Percentiles rank a stretch among this genome's conserved stretches.
Conservation (phyloP, 1,140 invertebrate genomes). For the Conus ventricosus region DNA sequence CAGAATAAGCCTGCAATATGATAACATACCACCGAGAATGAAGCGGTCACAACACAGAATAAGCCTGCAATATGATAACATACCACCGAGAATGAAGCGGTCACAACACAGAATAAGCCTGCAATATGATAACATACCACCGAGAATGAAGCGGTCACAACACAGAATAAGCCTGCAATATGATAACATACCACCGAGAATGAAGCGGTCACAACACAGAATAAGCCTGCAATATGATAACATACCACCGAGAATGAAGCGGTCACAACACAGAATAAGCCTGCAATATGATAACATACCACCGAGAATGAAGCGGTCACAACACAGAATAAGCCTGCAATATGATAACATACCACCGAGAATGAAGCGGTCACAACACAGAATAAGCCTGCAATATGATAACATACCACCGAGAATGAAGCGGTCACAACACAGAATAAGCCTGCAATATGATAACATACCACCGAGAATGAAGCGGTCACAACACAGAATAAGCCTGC, state of each 20-base stretch:
- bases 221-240: constrained; percentile 54
- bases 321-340: constrained; percentile 60
- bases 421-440: constrained; percentile 38
- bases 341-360: constrained; percentile 11
- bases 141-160: background rate
- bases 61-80: constrained; percentile 52
- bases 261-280: constrained; percentile 47
- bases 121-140: constrained; percentile 32
- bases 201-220: constrained; percentile 4
- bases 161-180: constrained; percentile 60
- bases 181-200: background rate
- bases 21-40: background rate
- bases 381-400: constrained; percentile 56
- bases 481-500: constrained; percentile 60
- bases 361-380: background rate
- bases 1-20: constrained; percentile 58
- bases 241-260: background rate
- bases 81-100: background rate
- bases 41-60: constrained; percentile 33
- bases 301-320: background rate
- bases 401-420: background rate
- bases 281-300: constrained; percentile 48
- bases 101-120: constrained; percentile 60
- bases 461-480: background rate
- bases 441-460: constrained; percentile 52